Evolutionary conservation across 64 coral and sea anemone genomes (phyloP), one percentile per base, ranked within the genome.

Genomic region (Montipora sp.): DNA sequence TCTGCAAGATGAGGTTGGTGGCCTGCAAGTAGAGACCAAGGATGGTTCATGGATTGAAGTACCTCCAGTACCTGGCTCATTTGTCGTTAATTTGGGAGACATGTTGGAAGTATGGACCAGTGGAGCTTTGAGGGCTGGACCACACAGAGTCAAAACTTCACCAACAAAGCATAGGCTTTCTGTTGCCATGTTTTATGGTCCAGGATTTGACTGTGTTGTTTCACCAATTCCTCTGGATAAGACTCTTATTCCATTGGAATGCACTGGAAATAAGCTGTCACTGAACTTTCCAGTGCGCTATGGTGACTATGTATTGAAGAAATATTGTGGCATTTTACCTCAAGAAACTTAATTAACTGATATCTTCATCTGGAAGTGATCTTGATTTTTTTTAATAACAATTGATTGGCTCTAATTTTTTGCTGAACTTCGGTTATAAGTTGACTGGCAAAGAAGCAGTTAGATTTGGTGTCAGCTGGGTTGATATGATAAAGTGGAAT

Each of bases 61-160:
- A 0, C 92, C 92, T 6, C 92, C 84, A 48, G 73, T 94, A 59
- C 92, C 92, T 58, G 87, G 87, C 24, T 89, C 87, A 18, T 89
- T 94, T 76, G 78, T 98, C 4, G 48, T 98, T 14, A 94, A 94
- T 75, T 68, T 94, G 27, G 95, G 95, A 19, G 92, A 98, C 69
- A 93, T 94, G 80, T 55, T 98, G 47, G 92, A 98, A 70, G 69
- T 88, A 5, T 98, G 92, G 92, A 92, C 95, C 59, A 94, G 77
- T 53, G 95, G 95, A 51, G 88, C 89, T n/a, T 92, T 82, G 27
- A 94, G 60, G 43, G 84, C 95, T 47, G 47, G 59, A 53, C 83
- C 76, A 4, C 95, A 98, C 44, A 72, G 92, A 20, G 95, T 91
- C 4, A 91, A 81, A 77, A 60, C 73, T 8, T 98, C 95, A 45